phyloP scores from a whole-genome alignment of 2,797 vertebrate genomes.

The Triplophysa yarkandensis region DNA sequence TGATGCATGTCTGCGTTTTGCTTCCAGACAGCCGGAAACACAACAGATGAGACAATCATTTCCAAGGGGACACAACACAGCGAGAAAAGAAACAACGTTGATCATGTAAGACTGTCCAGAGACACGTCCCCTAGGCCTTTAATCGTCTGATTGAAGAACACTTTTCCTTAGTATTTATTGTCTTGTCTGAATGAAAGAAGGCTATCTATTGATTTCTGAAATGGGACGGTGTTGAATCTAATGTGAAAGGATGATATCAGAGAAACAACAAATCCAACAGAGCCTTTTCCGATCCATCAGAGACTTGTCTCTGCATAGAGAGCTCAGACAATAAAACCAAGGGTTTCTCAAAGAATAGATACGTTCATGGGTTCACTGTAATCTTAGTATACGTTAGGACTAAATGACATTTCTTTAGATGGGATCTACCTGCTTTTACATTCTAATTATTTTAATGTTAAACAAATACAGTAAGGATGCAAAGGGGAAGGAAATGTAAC shows the following conservation, averaged over 20 bases:
- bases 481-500: slow-evolving; percentile 20
- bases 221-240: slow-evolving; percentile 18
- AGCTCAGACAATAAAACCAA: not conserved
- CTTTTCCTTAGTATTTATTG: not conserved
- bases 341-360: not conserved
- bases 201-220: slow-evolving; percentile 10
- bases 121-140: not conserved
- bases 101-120: slow-evolving; percentile 77
- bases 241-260: slow-evolving; percentile 12
- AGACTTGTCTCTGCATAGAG: not conserved
- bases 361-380: not conserved
- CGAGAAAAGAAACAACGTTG: slow-evolving; percentile 74
- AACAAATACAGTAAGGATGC: slow-evolving; percentile 8
- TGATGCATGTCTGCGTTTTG: slow-evolving; percentile 23
- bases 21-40: slow-evolving; percentile 81
- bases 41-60: slow-evolving; percentile 72
- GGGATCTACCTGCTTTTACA: too few species aligned
- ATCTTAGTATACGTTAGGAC: not conserved
- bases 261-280: slow-evolving; percentile 11
- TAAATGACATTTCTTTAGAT: not conserved
- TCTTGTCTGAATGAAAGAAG: slow-evolving; percentile 13
- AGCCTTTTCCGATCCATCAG: not conserved
- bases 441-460: not conserved
- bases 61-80: slow-evolving; percentile 71
- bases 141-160: not conserved